Evolutionary conservation across 1,140 invertebrate genomes (phyloP), one percentile per base, ranked within the genome.

Genomic region (Pygmarrhopalites habei): DNA sequence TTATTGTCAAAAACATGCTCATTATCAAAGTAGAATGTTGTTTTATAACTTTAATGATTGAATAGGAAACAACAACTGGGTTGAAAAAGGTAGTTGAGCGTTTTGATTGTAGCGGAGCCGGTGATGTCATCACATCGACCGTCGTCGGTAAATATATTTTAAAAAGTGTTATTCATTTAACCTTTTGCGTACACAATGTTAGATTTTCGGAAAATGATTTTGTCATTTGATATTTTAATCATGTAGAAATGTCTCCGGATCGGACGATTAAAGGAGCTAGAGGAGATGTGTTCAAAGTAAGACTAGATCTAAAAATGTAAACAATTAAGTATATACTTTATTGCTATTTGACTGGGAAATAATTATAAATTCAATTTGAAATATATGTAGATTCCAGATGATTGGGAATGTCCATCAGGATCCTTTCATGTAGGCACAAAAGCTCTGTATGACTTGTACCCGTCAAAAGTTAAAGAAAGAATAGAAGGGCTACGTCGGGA

Each of bases 71-170:
- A 23, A 85, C 83, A 67, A 86, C 89, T 74, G 94, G 93, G 21
- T 85, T 89, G 74, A 82, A 86, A 32, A 99, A 99, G 81, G 84
- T 99, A 46, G 87, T 98, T 72, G 94, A 97, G 74, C 82, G 95
- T 51, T 71, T 64, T 74, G 95, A 98, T 79, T 94, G 91, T 67
- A 92, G 88, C 73, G 96, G 96, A 52, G 88, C 90, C 73, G 95
- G 93, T 26, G 93, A 97, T 82, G 89, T 95, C 39, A 86, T 90
- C 73, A 93, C 88, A n/a, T 86, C 83, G 28, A 88, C 86, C 56
- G 80, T 94, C 73, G 87, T 92, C 4, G n/a, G n/a, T n/a, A n/a
- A n/a, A n/a, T n/a, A n/a, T n/a, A n/a, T n/a, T n/a, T n/a, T n/a
- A n/a, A n/a, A n/a, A n/a, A n/a, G n/a, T n/a, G n/a, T n/a, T n/a